phyloP scores from a whole-genome alignment of 2,888 invertebrate species.

The Drosophila imparisetae region DNA sequence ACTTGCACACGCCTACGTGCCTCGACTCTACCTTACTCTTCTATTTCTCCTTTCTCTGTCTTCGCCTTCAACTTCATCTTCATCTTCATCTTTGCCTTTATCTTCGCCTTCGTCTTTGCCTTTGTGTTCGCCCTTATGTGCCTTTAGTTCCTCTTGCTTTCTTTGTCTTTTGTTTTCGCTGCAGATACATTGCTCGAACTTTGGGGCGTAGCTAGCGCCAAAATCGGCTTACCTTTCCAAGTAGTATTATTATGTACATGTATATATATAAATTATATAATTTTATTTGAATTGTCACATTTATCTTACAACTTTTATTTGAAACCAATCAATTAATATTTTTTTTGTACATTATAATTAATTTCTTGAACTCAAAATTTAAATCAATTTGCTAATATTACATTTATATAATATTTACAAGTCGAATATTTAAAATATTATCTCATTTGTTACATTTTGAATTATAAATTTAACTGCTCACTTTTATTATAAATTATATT shows the following conservation, averaged over 20 bases:
- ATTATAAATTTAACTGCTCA: neutral
- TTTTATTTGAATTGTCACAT: neutral
- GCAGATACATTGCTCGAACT: neutral
- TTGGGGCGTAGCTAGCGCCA: neutral
- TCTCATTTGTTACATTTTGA: neutral
- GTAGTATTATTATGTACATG: neutral
- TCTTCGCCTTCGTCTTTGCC: too few species aligned
- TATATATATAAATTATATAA: neutral
- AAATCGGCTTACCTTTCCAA: neutral
- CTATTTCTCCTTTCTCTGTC: neutral
- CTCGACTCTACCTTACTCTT: neutral
- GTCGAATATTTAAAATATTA: neutral
- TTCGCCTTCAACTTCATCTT: neutral
- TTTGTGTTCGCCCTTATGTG: neutral
- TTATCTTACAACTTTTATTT: neutral
- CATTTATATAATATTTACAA: neutral
- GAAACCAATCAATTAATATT: neutral
- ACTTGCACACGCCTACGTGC: slow-evolving; percentile 2
- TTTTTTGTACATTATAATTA: neutral
- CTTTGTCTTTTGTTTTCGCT: neutral
- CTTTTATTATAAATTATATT: neutral
- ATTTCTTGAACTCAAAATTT: neutral
- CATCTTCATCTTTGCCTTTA: too few species aligned
- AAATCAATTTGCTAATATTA: too few species aligned
- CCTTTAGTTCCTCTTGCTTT: neutral